Base-by-base conservation (phyloP, 2,797 vertebrate species). In the Coccyzus lansbergi region DNA sequence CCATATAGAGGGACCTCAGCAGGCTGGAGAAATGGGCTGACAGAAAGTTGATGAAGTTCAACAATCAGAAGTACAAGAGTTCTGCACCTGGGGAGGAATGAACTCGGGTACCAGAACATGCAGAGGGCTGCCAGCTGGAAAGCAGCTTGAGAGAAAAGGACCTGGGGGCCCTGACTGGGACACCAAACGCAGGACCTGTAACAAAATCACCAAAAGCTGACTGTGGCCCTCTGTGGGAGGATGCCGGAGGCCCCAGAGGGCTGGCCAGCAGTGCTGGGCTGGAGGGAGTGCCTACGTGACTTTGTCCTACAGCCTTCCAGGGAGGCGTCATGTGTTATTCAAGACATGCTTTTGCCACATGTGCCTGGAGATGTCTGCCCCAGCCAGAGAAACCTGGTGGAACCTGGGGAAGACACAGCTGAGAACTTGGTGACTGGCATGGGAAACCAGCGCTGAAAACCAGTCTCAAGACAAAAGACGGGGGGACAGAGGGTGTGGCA, bases 151-250 rank as follows among this genome's bases (percentile, higher is more conserved):
- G 36, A 70, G 38, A 70, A 44, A 36, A 42, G 15, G 36, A 24
- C 19, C 7, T 15, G 22, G 6, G 44, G 11, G 4, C n/a, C 36
- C 14, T 26, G 20, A 31, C 9, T n/a, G n/a, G 10, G 44, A 56
- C 22, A 28, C 8, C n/a, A 58, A 38, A 52, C 53, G 60, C 18
- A 18, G 18, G 8, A 22, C 18, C 11, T 1, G 1, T 0, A 1
- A 46, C 26, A 68, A 60, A 28, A 33, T 12, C 6, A 16, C 15
- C 1, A 2, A 44, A 3, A 28, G 22, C 12, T 71, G 17, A 21
- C 12, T 51, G 22, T 58, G 18, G 51, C 4, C 4, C 1, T 4
- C 7, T 2, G 4, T 7, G 31, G 34, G 34, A 58, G 8, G 31
- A 58, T 58, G 8, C 25, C 40, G 15, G 13, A 10, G 10, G 65